Conservation (phyloP, 2,888 invertebrate genomes). For the Zeuzera pyrina region DNA sequence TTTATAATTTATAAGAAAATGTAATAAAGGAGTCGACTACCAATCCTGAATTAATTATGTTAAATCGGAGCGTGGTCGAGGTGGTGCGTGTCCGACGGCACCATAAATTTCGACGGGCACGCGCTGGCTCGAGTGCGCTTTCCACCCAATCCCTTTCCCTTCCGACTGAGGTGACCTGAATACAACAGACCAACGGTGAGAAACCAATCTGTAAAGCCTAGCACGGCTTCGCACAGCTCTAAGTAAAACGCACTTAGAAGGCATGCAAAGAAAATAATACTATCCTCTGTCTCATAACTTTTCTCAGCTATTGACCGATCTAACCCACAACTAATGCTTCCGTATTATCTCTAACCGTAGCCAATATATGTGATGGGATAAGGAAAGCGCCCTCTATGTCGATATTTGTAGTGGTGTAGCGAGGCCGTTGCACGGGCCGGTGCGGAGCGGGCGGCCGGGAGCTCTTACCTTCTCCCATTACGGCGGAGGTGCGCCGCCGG, state of each 20-base stretch:
- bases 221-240: slow-evolving; percentile 66
- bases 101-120: slow-evolving; percentile 27
- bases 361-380: slow-evolving; percentile 78
- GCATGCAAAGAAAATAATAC: slow-evolving; percentile 43
- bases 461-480: slow-evolving; percentile 74
- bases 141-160: slow-evolving; percentile 37
- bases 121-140: slow-evolving; percentile 43
- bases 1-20: slow-evolving; percentile 57
- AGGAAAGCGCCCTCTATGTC: slow-evolving; percentile 81
- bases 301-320: slow-evolving; percentile 58
- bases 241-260: slow-evolving; percentile 57
- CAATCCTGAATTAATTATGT: slow-evolving; percentile 50
- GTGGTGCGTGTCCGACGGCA: slow-evolving; percentile 27
- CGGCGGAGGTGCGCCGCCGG: slow-evolving; percentile 71
- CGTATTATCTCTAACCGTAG: slow-evolving; percentile 58
- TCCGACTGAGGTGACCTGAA: slow-evolving; percentile 53
- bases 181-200: slow-evolving; percentile 67
- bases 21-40: slow-evolving; percentile 67
- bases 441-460: slow-evolving; percentile 70
- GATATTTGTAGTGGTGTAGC: slow-evolving; percentile 39
- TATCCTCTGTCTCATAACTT: slow-evolving; percentile 53
- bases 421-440: slow-evolving; percentile 46
- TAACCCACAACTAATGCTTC: slow-evolving; percentile 64
- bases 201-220: slow-evolving; percentile 65
- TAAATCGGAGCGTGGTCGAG: slow-evolving; percentile 43